Evolutionary conservation across 1,140 invertebrate genomes (phyloP), one percentile per base, ranked within the genome.

Genomic region (Schlechtendalia chinensis): DNA sequence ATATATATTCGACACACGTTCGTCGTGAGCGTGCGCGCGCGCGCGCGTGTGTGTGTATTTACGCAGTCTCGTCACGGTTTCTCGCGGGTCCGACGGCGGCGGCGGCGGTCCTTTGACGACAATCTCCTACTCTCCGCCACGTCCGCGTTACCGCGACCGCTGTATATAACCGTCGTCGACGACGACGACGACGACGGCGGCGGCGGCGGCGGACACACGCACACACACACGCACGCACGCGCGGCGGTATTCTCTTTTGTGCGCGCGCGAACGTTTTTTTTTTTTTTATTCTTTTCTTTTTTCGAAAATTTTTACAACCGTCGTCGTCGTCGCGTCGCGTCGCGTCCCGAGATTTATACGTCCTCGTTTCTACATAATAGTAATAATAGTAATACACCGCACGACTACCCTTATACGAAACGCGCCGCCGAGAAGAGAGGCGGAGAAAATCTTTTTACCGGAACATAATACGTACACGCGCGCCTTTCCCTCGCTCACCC

Each of bases 381-480:
- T 65, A 65, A 39, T 39, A 69, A 39, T n/a, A n/a, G n/a, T n/a
- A n/a, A n/a, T n/a, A n/a, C n/a, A n/a, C n/a, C n/a, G n/a, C 32
- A 39, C 32, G 32, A 39, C 32, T 39, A 69, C 67, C 67, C 67
- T 69, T 39, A 39, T 39, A 3, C 22, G n/a, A 11, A 58, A 47
- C 65, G 65, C 14, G 16, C n/a, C 12, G 47, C 12, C 39, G 45
- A 24, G 14, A 32, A 39, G 5, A 27, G 56, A 5, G n/a, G 22
- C 17, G 8, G 29, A 24, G n/a, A 67, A 47, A 69, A 69, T 39
- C 67, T 69, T 69, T 50, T 69, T 69, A 69, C 22, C 47, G 3
- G 61, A 32, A 65, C n/a, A 65, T 32, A 32, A 65, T 65, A 65
- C 61, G 61, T 65, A 63, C 63, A 29, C 63, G 63, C 63, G 19